Evolutionary conservation across 2,113 vertebrate species (phyloP).

Genomic region (Tenebrosternarchus preto): DNA sequence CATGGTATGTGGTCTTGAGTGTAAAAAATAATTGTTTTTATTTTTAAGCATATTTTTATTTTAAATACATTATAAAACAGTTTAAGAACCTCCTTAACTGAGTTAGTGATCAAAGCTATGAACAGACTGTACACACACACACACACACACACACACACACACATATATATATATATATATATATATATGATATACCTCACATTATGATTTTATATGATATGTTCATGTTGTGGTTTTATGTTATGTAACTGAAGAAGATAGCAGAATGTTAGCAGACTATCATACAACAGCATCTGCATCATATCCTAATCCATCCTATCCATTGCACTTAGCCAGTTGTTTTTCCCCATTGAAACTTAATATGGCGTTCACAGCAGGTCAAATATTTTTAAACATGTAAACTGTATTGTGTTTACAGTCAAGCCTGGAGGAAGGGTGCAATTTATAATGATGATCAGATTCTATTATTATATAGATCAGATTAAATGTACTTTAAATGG

Average conservation of each 20-base stretch:
- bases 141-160: too few species aligned
- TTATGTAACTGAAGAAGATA: too few species aligned
- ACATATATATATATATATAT: too few species aligned
- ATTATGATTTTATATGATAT: too few species aligned
- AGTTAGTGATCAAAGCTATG: too few species aligned
- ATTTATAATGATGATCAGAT: constrained; percentile 2
- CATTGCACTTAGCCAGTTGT: constrained; percentile 66
- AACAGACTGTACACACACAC: not conserved
- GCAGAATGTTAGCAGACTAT: constrained; percentile 18
- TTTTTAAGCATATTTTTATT: too few species aligned
- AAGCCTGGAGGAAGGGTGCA: constrained; percentile 49
- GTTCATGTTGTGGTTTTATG: too few species aligned
- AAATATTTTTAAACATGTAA: constrained; percentile 67
- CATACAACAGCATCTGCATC: constrained; percentile 18
- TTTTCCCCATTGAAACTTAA: constrained; percentile 62
- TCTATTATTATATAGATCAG: not conserved
- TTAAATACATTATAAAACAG: too few species aligned
- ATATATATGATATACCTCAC: not conserved
- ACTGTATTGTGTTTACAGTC: constrained; percentile 66
- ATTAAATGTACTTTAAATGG: not conserved
- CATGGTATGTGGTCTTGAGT: not conserved
- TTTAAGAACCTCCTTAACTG: too few species aligned
- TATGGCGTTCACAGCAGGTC: constrained; percentile 57
- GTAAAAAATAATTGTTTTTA: too few species aligned
- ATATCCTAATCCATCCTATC: constrained; percentile 59